phyloP scores from a whole-genome alignment of 2,113 vertebrate genomes.

The Ranitomeya imitator region DNA sequence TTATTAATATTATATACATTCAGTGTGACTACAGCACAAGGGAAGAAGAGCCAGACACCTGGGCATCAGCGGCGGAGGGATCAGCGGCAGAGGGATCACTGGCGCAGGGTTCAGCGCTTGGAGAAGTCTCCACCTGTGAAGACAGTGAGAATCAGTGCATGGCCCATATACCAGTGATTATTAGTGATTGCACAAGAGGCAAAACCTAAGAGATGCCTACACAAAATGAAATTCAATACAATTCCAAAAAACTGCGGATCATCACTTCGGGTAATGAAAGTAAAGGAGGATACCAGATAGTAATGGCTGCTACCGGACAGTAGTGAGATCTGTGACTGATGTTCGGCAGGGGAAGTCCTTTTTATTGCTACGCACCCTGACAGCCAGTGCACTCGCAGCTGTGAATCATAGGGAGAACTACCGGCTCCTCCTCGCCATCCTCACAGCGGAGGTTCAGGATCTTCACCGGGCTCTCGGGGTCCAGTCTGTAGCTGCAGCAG shows the following conservation, averaged over 20 bases:
- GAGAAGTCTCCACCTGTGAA: conserved; percentile 64
- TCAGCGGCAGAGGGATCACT: too few species aligned
- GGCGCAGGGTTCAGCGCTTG: conserved; percentile 49
- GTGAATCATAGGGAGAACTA: conserved; percentile 83
- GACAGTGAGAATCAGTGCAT: background rate
- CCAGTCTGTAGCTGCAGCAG: conserved; percentile 87
- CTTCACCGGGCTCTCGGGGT: conserved; percentile 78
- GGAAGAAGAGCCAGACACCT: accelerated
- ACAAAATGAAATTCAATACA: too few species aligned
- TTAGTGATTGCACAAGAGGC: too few species aligned
- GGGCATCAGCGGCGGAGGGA: too few species aligned
- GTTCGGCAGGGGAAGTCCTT: background rate
- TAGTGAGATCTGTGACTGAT: too few species aligned
- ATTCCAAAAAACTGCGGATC: too few species aligned
- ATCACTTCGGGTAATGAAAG: too few species aligned
- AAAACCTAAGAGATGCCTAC: too few species aligned
- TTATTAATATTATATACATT: conserved; percentile 47
- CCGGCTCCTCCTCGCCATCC: conserved; percentile 73
- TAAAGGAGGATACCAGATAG: too few species aligned
- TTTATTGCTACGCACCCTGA: conserved; percentile 73
- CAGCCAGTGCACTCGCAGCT: conserved; percentile 88
- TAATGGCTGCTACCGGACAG: too few species aligned
- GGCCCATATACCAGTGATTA: background rate
- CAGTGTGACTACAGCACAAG: background rate
- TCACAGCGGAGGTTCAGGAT: conserved; percentile 80